Base-by-base conservation (phyloP, 2,797 vertebrate genomes). In the Sitta carolinensis region DNA sequence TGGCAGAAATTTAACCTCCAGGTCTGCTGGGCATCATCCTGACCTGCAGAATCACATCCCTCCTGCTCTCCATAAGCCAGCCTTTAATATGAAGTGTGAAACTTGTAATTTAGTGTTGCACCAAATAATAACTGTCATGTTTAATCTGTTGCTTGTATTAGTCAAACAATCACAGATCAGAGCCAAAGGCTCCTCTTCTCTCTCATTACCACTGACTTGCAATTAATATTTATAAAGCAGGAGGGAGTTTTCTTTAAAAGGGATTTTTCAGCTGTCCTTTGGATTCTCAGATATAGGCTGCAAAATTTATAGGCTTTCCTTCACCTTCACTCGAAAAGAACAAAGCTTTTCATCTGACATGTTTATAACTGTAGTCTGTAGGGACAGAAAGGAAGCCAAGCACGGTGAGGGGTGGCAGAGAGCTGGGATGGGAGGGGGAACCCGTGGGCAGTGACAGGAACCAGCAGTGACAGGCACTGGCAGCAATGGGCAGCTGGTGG, bases 211-310 rank as follows among this genome's bases (percentile, higher is more conserved):
- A 36, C 92, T 63, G 57, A 76, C 89, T 93, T 55, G 38, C 73
- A 94, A 97, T 98, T 97, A 97, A 97, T 97, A 97, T 98, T 97
- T 96, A 98, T 97, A 96, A 96, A 95, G 84, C 51, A 72, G 80
- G 93, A 95, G 84, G 88, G 83, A 74, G 43, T 96, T 82, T 58
- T 70, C 48, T 66, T 47, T 7, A 9, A 73, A 84, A 58, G 62
- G 59, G 75, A 76, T 95, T 96, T 96, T 96, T 74, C 95, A 91
- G 76, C 89, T 57, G 50, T 42, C 87, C 79, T 94, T 92, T 1
- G 0, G 32, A 82, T 96, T 97, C 94, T 89, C 84, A 94, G 96
- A 72, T 30, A 8, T 15, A 61, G 91, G 59, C 82, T 94, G 91
- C 90, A 97, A 96, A 90, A 97, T 95, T 90, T 72, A 68, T 50